These are phyloP conservation scores for Ovis canadensis DNA, from an alignment of 2,113 vertebrate genomes.

Conservation along the genomic window DNA sequence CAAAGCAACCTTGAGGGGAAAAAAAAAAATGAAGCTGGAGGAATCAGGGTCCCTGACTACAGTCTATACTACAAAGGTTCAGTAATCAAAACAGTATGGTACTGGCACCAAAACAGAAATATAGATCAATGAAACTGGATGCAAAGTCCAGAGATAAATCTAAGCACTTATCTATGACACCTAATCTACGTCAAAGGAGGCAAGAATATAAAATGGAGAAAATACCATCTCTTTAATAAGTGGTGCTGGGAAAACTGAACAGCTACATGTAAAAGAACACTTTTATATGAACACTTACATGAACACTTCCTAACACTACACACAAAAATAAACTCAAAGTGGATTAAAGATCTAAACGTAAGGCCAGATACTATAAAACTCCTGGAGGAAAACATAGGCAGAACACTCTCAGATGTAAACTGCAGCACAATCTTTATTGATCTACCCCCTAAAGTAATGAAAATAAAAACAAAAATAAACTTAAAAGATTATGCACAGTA, in stretches of 20 bases:
- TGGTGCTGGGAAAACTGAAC: background rate
- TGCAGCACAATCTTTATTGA: background rate
- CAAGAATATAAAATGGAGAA: background rate
- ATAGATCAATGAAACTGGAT: background rate
- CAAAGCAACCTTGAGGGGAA: background rate
- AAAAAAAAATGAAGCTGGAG: background rate
- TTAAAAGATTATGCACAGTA: background rate
- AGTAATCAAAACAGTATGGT: background rate
- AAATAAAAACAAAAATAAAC: background rate
- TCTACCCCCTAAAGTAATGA: background rate
- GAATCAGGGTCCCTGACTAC: background rate
- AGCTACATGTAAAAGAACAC: background rate
- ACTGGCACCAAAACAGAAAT: background rate
- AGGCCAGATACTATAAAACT: background rate
- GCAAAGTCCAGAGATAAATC: background rate
- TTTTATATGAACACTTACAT: background rate
- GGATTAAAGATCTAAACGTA: background rate
- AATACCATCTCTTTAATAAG: background rate
- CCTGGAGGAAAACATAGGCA: background rate
- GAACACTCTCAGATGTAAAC: background rate
- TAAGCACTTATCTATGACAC: background rate
- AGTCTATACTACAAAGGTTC: background rate
- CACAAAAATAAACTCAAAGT: background rate
- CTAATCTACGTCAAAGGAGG: background rate
- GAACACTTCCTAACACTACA: background rate